Conservation (phyloP, 2,797 vertebrate species). For the Pyrrhura leucotis region DNA sequence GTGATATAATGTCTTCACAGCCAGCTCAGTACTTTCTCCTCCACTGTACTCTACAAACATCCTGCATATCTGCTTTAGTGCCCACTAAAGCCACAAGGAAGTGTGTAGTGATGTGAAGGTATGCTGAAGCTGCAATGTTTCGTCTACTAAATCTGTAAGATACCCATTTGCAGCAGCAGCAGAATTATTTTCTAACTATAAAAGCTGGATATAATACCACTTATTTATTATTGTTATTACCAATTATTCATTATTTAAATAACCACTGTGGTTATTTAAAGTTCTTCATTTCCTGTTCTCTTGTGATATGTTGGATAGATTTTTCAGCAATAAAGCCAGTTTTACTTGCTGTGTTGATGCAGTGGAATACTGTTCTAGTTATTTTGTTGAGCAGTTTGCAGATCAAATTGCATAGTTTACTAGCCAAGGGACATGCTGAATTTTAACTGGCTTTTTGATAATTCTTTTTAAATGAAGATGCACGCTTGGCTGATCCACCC, state of each 20-base stretch:
- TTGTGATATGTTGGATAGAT: not conserved
- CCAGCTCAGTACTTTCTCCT: not conserved
- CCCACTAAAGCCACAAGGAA: not conserved
- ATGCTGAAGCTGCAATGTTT: not conserved
- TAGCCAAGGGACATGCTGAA: not conserved
- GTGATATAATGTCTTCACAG: not conserved
- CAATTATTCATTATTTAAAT: not conserved
- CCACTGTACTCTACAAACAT: fast-evolving
- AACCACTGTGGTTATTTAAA: not conserved
- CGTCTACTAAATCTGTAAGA: not conserved
- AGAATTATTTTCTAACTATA: not conserved
- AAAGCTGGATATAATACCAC: not conserved
- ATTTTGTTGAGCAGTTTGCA: not conserved
- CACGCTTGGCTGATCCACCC: not conserved
- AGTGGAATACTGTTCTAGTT: not conserved
- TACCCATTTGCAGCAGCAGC: not conserved
- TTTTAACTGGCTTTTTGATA: not conserved
- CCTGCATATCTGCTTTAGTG: fast-evolving
- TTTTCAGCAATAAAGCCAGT: not conserved
- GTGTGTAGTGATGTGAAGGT: not conserved
- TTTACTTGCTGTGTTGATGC: not conserved
- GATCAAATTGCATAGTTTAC: not conserved
- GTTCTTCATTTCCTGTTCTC: not conserved
- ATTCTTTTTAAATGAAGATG: constrained; percentile 48
- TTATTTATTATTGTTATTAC: not conserved